Base-by-base conservation (phyloP, 2,888 invertebrate genomes). In the Rhagium mordax region DNA sequence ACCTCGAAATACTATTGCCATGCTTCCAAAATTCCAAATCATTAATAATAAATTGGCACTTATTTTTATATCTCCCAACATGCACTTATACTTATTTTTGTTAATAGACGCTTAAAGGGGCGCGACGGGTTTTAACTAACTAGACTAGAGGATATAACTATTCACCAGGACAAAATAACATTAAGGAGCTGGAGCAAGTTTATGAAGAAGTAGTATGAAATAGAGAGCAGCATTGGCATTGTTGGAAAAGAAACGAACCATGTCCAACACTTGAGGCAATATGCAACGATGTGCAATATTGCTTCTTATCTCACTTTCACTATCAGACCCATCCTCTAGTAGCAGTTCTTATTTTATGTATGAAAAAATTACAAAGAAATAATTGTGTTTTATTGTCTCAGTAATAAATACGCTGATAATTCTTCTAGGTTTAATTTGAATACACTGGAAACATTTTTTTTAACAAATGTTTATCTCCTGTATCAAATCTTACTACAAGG, bases 281-380 rank as follows among this genome's bases (percentile, higher is more conserved):
- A 81, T 79, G 74, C 74, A 72, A 74, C 76, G 75, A 74, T 84
- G 84, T 86, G 87, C 85, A 86, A 86, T 85, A 84, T 82, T 81
- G 71, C 68, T 74, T 55, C 81, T 85, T 87, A 87, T 87, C 87
- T 86, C 78, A 85, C 87, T 88, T 88, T 88, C 88, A 88, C 88
- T 87, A 87, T 87, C 87, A 82, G 78, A 80, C 81, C 82, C 86
- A 87, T 86, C 86, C 85, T 84, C 75, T 70, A 67, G 70, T 55
- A 59, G 57, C 24, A 33, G 41, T 74, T 65, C 41, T 72, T 62
- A 71, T 29, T 68, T 61, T 29, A 68, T 13, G 57, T 68, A 68
- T 68, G 57, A n/a, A 69, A 66, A 57, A 57, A 53, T 16, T 48
- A 49, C 49, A 24, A 33, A 47, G 61, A 20, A 41, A 41, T 51